phyloP scores from a whole-genome alignment of 2,113 vertebrate species.

The Pedionomus torquatus region DNA sequence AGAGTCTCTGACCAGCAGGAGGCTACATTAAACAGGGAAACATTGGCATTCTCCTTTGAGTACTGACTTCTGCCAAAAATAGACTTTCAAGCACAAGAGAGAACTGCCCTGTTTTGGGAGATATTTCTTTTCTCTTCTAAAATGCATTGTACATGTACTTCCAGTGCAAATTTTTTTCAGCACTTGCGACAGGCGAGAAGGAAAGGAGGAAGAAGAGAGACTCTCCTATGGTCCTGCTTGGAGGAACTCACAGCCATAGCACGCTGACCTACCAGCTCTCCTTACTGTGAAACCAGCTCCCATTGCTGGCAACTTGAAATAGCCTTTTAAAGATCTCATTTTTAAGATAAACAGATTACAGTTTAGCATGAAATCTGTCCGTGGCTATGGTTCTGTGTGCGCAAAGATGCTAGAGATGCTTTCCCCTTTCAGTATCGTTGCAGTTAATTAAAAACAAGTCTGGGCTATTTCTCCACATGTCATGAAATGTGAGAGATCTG shows the following conservation, averaged over 20 bases:
- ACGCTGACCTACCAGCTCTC: slow-evolving; percentile 2
- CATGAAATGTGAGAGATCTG: slow-evolving; percentile 98
- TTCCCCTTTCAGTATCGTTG: slow-evolving; percentile 72
- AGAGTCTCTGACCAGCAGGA: slow-evolving; percentile 73
- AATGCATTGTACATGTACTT: slow-evolving; percentile 47
- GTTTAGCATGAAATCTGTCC: slow-evolving; percentile 69
- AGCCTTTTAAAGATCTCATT: slow-evolving; percentile 63
- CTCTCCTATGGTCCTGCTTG: slow-evolving; percentile 35
- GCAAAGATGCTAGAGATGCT: slow-evolving; percentile 60
- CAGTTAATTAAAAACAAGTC: slow-evolving; percentile 69
- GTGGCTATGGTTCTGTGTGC: slow-evolving; percentile 67
- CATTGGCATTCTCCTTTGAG: slow-evolving; percentile 53
- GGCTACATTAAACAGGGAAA: slow-evolving; percentile 66
- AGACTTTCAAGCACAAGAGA: slow-evolving; percentile 65
- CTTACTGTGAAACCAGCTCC: slow-evolving; percentile 38
- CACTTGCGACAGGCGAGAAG: slow-evolving; percentile 42
- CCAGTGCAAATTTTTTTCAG: slow-evolving; percentile 64
- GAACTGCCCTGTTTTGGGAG: slow-evolving; percentile 61
- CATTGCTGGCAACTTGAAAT: slow-evolving; percentile 37
- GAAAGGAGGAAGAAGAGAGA: background rate
- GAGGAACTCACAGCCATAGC: slow-evolving; percentile 60
- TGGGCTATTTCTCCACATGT: slow-evolving; percentile 73
- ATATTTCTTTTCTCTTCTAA: slow-evolving; percentile 2
- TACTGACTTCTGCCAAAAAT: slow-evolving; percentile 69
- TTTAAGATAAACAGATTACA: slow-evolving; percentile 64